Evolutionary conservation across 2,888 invertebrate species (phyloP), one percentile per base, ranked within the genome.

Genomic region (Sarcophaga carnaria): DNA sequence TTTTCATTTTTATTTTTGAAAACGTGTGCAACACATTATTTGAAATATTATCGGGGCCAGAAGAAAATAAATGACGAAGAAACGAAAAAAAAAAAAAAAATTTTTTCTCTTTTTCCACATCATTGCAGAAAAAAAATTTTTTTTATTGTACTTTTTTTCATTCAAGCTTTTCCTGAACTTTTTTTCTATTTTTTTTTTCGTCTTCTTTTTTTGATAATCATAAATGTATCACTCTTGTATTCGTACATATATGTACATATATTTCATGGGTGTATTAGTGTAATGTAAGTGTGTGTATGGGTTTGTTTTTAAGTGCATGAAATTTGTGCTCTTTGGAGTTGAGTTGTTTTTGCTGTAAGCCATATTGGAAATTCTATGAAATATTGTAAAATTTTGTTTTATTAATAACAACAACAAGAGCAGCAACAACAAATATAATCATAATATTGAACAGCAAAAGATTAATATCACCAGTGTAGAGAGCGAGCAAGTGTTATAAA

Each of bases 21-120:
- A 85, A 83, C 87, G 83, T 88, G 85, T 88, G 82, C 87, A 85
- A 78, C 80, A 85, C 77, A 88, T 88, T 80, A 85, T 85, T 54
- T 77, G 77, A 85, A 83, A 78, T 80, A 80, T 88, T 88, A 88
- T 85, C 80, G 83, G 80, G 85, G 85, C 83, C 85, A 83, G 75
- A 69, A 74, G 20, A 64, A 63, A 80, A 82, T 60, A 70, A 67
- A 77, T 22, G 49, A 60, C 54, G 54, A 54, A 54, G 14, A 54
- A 54, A 54, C 4, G 5, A 17, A 77, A 83, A 49, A 49, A 49
- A 10, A 12, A 77, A 83, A 83, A 77, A 20, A n/a, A n/a, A n/a
- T 14, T 17, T 54, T 54, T 4, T 17, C 4, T 14, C 54, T 14
- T 54, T 59, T 69, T 59, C 37, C 37, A 77, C 83, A 80, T 85